Conservation (phyloP, 2,888 invertebrate genomes). For the Orchesella flavescens region DNA sequence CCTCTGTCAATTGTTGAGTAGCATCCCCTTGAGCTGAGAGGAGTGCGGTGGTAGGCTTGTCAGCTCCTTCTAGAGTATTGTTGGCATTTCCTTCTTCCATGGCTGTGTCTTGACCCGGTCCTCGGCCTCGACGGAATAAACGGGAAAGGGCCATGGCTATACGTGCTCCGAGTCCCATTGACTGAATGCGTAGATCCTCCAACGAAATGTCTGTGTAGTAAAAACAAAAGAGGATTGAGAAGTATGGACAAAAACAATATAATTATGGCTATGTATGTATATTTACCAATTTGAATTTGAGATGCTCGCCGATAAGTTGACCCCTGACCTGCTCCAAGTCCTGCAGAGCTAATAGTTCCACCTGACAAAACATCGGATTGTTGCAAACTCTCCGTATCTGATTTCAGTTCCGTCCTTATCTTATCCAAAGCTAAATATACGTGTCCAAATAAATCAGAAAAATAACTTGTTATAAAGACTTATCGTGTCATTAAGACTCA, state of each 20-base stretch:
- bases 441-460: no score
- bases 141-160: constrained; percentile 64
- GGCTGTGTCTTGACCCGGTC: neutral
- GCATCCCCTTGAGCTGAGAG: constrained; percentile 12
- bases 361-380: constrained; percentile 73
- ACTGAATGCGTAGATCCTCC: constrained; percentile 70
- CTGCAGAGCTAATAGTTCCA: constrained; percentile 70
- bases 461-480: no score
- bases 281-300: constrained; percentile 71
- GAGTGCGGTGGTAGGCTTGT: constrained; percentile 48
- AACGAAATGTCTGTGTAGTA: constrained; percentile 69
- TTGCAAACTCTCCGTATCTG: constrained; percentile 76
- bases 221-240: neutral
- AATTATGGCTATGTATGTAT: neutral
- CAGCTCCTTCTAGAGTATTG: constrained; percentile 29
- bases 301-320: constrained; percentile 72
- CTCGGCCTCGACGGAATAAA: constrained; percentile 65
- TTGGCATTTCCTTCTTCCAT: constrained; percentile 41
- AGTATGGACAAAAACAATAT: no score
- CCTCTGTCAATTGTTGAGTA: neutral
- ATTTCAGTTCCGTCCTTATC: constrained; percentile 80
- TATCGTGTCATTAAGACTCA: neutral
- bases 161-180: constrained; percentile 67
- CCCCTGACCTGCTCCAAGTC: constrained; percentile 48
- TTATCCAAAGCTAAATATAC: constrained; percentile 79